These are phyloP conservation scores for Zele albiditarsus DNA, from an alignment of 2,888 invertebrate species.

Conservation along the genomic window DNA sequence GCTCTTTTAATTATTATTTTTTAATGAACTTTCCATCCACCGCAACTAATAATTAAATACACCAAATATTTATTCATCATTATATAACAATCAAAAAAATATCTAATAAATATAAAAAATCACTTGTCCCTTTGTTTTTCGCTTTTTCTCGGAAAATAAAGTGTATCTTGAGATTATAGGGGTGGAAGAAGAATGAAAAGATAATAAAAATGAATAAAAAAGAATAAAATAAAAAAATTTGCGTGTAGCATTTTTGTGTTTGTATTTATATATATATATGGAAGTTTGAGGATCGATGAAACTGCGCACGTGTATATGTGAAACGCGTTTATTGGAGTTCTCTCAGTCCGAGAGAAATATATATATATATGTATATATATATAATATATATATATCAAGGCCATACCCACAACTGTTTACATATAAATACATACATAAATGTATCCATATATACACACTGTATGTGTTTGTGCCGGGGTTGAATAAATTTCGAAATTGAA, in stretches of 20 bases:
- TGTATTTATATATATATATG: conserved; percentile 4
- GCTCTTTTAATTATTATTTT: conserved; percentile 1
- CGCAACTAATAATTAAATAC: too few species aligned
- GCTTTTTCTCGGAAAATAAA: not conserved
- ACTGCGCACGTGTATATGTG: conserved; percentile 28
- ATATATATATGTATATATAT: not conserved
- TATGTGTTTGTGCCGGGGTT: conserved; percentile 28
- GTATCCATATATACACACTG: conserved; percentile 14
- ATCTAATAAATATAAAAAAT: not conserved
- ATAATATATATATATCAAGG: conserved; percentile 23
- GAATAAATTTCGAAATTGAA: conserved; percentile 41
- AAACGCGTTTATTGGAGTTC: conserved; percentile 35
- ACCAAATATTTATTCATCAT: not conserved
- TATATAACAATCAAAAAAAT: not conserved
- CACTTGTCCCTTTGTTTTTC: not conserved
- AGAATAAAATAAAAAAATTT: conserved; percentile 3
- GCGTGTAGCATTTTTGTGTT: not conserved
- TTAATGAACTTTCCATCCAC: too few species aligned
- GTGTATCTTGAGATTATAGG: not conserved
- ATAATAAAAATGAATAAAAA: not conserved
- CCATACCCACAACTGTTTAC: conserved; percentile 28
- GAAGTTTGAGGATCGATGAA: conserved; percentile 30
- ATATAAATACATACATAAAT: conserved; percentile 23
- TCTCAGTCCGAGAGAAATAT: conserved; percentile 1
- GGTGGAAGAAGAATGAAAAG: not conserved